phyloP scores from a whole-genome alignment of 64 coral and sea anemone species.

The Dendrophyllia cribrosa region DNA sequence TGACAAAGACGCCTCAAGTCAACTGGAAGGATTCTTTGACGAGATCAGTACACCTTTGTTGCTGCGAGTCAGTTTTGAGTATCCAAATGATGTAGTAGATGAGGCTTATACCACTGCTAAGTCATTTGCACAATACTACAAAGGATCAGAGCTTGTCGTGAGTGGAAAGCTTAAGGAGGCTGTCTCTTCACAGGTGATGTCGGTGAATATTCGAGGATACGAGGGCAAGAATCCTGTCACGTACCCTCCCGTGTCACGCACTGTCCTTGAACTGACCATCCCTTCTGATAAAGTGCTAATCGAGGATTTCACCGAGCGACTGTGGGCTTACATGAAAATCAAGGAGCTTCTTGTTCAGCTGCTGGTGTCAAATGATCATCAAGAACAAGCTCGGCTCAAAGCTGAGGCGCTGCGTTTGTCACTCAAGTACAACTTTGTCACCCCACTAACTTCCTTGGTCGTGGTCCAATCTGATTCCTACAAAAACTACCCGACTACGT shows the following conservation, averaged over 20 bases:
- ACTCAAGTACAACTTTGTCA: conserved; percentile 64
- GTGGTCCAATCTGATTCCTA: conserved; percentile 18
- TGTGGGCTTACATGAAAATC: conserved; percentile 69
- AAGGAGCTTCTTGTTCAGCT: conserved; percentile 49
- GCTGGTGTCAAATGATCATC: conserved; percentile 8
- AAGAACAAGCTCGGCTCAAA: conserved; percentile 31
- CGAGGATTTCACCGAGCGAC: conserved; percentile 48
- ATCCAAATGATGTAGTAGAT: conserved; percentile 51
- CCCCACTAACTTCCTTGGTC: conserved; percentile 60
- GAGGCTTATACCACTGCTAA: conserved; percentile 6
- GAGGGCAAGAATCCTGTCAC: neutral
- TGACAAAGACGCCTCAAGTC: conserved; percentile 54
- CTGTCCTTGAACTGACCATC: conserved; percentile 27
- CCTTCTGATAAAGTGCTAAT: conserved; percentile 33
- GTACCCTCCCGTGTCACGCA: conserved; percentile 14
- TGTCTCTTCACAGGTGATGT: conserved; percentile 16
- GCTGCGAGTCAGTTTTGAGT: conserved; percentile 26
- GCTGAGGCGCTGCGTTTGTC: conserved; percentile 28
- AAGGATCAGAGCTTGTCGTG: conserved; percentile 72
- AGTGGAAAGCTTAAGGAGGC: conserved; percentile 51
- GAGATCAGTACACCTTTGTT: conserved; percentile 64
- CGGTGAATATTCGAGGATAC: conserved; percentile 43
- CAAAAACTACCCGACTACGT: neutral
- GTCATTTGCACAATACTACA: conserved; percentile 26
- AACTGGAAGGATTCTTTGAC: conserved; percentile 63